Evolutionary conservation across 2,888 invertebrate species (phyloP).

Genomic region (Allacma fusca): DNA sequence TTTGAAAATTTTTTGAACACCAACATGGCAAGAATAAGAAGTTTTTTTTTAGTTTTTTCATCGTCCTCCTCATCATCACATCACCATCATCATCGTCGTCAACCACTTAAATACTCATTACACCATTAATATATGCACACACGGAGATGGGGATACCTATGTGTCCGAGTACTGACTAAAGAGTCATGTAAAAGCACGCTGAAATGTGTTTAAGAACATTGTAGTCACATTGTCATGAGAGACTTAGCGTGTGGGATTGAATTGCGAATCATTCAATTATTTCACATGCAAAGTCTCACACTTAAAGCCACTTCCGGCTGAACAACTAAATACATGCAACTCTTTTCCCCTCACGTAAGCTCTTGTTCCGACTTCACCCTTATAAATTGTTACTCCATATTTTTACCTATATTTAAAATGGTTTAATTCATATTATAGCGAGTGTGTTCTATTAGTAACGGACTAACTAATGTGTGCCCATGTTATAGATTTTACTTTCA

Average conservation of each 20-base stretch:
- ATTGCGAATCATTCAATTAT: conserved; percentile 62
- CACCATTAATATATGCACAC: conserved; percentile 28
- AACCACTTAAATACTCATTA: conserved; percentile 40
- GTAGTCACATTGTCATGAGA: conserved; percentile 60
- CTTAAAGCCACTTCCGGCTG: conserved; percentile 60
- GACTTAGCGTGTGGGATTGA: conserved; percentile 45
- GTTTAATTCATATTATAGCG: conserved; percentile 9
- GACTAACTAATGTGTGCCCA: conserved; percentile 19
- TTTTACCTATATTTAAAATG: background rate
- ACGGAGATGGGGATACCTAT: conserved; percentile 20
- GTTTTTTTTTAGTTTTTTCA: background rate
- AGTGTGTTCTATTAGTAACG: conserved; percentile 10
- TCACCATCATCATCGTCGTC: conserved; percentile 16
- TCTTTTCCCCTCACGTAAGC: conserved; percentile 42
- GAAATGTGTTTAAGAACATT: conserved; percentile 56
- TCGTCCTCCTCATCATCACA: too few relatives aligned
- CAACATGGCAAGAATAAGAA: background rate
- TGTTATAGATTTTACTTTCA: conserved; percentile 12
- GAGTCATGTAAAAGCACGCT: conserved; percentile 43
- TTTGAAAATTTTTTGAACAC: background rate
- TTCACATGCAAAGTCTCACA: conserved; percentile 62
- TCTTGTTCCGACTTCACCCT: conserved; percentile 16
- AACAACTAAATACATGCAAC: conserved; percentile 27
- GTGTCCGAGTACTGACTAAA: conserved; percentile 25
- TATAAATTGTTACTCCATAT: conserved; percentile 1